Conservation (phyloP, 2,797 vertebrate species). For the Buphagus erythrorhynchus region DNA sequence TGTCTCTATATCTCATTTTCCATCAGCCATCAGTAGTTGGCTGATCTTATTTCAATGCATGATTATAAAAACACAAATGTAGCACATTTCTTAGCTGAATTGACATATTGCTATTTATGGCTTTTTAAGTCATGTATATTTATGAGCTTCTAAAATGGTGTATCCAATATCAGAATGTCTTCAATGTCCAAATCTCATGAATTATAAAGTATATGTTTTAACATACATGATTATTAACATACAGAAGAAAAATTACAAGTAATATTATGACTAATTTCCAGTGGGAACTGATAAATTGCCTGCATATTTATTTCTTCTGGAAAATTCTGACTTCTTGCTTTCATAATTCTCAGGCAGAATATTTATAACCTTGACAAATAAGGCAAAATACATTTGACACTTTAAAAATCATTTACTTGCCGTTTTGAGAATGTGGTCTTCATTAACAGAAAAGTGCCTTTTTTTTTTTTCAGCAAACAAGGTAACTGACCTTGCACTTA, state of each 20-base stretch:
- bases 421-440: neutral
- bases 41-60: neutral
- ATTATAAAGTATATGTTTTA: conserved; percentile 58
- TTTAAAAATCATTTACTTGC: neutral
- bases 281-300: conserved; percentile 17
- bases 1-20: neutral
- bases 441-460: neutral
- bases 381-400: neutral
- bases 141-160: conserved; percentile 62
- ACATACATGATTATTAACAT: conserved; percentile 28
- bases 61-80: neutral
- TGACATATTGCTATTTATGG: conserved; percentile 53
- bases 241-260: conserved; percentile 16
- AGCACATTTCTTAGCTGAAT: conserved; percentile 42
- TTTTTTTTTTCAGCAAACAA: neutral
- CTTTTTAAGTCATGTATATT: conserved; percentile 35
- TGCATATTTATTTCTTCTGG: conserved; percentile 30
- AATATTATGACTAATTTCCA: conserved; percentile 50
- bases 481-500: neutral
- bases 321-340: conserved; percentile 7
- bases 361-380: neutral
- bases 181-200: conserved; percentile 28
- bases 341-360: neutral
- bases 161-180: conserved; percentile 34
- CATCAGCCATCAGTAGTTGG: neutral